phyloP scores from a whole-genome alignment of 2,113 vertebrate species.

The Campylomormyrus numenius region DNA sequence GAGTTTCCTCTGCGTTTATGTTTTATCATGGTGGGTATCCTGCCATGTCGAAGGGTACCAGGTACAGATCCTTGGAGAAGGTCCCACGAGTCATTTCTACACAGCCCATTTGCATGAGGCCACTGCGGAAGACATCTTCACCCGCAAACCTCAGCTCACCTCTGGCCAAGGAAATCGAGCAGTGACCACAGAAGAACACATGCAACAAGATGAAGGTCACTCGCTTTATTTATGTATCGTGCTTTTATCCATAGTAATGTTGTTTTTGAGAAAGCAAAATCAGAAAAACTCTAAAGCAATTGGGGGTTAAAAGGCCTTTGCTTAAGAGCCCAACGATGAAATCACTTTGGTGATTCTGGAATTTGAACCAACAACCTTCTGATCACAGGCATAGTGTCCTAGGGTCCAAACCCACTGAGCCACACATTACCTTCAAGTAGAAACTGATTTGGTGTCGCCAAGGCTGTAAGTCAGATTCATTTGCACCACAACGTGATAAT shows the following conservation, averaged over 20 bases:
- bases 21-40: neutral
- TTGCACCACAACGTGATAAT: neutral
- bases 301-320: neutral
- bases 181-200: neutral
- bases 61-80: neutral
- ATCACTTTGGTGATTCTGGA: neutral
- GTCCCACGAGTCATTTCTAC: neutral
- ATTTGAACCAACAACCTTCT: neutral
- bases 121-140: neutral
- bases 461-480: neutral
- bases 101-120: neutral
- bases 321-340: neutral
- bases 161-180: neutral
- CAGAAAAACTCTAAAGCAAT: neutral
- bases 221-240: neutral
- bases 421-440: neutral
- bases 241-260: neutral
- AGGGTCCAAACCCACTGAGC: neutral
- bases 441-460: neutral
- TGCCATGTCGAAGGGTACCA: neutral
- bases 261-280: neutral
- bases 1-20: neutral
- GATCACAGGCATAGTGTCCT: neutral
- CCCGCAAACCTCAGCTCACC: constrained; percentile 1
- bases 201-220: neutral